Evolutionary conservation across 2,113 vertebrate genomes (phyloP), one percentile per base, ranked within the genome.

Genomic region (Electrona antarctica): DNA sequence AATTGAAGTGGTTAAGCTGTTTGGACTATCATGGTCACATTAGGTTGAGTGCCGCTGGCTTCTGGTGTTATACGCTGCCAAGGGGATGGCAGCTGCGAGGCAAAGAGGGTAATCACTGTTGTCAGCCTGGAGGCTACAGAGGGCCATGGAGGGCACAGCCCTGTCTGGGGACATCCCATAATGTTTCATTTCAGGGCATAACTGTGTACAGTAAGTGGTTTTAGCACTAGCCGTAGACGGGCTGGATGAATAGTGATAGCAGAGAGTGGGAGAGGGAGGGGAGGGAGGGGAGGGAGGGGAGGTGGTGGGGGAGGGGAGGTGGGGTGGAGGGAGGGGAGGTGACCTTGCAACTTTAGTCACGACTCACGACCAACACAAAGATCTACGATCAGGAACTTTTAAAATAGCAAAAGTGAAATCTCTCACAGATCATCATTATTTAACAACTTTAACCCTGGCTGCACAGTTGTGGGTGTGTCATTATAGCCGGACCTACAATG

Each of bases 41-140:
- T 78, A 78, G 80, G 64, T 41, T 69, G 28, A 77, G 62, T 65
- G 65, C 71, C 73, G 33, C 65, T 73, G 66, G 56, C 14, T 76
- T 72, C 66, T 74, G 65, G 73, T 77, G 76, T 83, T 72, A 57
- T 73, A 1, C 33, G 58, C 73, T 72, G 64, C 73, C 21, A 68
- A 85, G 77, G 68, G 64, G 69, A 33, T 45, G 77, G 72, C 83
- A 86, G 64, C 83, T 82, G 63, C 58, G 79, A 86, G 76, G 66
- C 75, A 64, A 68, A 84, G 69, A 76, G 76, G 77, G 66, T 90
- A 84, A 88, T 89, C 72, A 82, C 74, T 85, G 65, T 79, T 85
- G 84, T 85, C 85, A 87, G 76, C 79, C 33, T 87, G 79, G 85
- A 79, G 71, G 77, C 84, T 81, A 73, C 71, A 50, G 72, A 81